phyloP scores from a whole-genome alignment of 2,113 vertebrate species.

The Falcunculus frontatus region DNA sequence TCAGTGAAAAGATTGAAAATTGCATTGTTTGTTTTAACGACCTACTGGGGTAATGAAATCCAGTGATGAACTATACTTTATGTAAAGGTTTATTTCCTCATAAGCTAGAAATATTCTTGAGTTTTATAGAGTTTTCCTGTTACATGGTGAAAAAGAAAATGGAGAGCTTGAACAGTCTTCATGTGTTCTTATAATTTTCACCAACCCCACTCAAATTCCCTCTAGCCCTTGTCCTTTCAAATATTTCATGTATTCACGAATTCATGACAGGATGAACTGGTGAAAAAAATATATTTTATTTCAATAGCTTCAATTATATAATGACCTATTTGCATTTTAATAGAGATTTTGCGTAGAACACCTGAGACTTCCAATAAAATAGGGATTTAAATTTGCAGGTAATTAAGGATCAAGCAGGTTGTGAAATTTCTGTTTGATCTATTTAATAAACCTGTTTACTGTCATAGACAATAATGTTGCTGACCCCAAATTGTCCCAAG shows the following conservation, averaged over 20 bases:
- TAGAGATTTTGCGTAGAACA: constrained; percentile 55
- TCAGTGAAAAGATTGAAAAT: not conserved
- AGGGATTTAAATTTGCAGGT: constrained; percentile 62
- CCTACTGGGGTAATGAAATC: not conserved
- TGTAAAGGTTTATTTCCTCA: not conserved
- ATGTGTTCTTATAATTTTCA: not conserved
- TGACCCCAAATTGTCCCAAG: constrained; percentile 15
- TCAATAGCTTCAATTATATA: constrained; percentile 66
- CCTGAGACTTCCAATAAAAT: constrained; percentile 59
- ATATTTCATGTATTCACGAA: not conserved
- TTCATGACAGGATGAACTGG: not conserved
- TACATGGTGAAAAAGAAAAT: not conserved
- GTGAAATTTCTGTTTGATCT: constrained; percentile 57
- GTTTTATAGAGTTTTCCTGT: not conserved
- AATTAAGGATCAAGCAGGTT: constrained; percentile 62
- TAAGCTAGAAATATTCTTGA: not conserved
- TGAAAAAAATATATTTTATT: constrained; percentile 50
- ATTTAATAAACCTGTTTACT: constrained; percentile 62
- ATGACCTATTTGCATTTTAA: constrained; percentile 73
- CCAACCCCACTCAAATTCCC: not conserved
- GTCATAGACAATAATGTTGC: constrained; percentile 1
- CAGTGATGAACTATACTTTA: not conserved
- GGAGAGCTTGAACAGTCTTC: not conserved
- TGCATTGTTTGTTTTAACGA: not conserved
- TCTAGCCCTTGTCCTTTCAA: not conserved